These are phyloP conservation scores for Spinus olivaceus DNA, from an alignment of 2,797 vertebrate species.

Conservation along the genomic window DNA sequence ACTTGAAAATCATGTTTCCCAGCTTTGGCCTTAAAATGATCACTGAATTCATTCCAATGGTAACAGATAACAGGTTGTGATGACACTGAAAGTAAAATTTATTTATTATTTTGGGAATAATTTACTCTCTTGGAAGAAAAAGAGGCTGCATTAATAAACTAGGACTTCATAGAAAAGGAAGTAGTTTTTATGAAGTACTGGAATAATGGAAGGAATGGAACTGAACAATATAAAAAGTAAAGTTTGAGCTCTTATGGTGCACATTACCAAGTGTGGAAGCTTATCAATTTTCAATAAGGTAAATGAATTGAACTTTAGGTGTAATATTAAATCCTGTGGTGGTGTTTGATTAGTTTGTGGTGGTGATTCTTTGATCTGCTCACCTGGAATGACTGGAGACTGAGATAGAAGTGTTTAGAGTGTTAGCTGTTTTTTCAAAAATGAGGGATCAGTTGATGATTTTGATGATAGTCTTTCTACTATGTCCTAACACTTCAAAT, in stretches of 20 bases:
- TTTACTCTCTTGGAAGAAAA: background rate
- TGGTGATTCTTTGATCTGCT: background rate
- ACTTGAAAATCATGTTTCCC: background rate
- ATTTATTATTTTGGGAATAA: background rate
- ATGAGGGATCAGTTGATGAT: background rate
- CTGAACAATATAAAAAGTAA: background rate
- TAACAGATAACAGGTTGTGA: background rate
- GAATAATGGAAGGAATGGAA: background rate
- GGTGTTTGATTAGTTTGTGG: background rate
- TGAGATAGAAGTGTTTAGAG: background rate
- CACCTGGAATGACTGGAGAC: background rate
- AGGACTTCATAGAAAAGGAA: background rate
- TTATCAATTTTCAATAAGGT: background rate
- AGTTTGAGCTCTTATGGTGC: background rate
- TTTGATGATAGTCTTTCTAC: background rate
- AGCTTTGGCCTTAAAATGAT: background rate
- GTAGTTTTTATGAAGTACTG: background rate
- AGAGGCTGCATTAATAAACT: background rate
- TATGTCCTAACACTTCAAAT: background rate
- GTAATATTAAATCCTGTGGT: background rate
- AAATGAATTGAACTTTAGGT: background rate
- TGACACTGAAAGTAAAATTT: background rate
- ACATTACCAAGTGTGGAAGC: background rate
- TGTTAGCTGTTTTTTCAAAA: background rate
- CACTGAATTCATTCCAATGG: background rate